phyloP scores from a whole-genome alignment of 2,888 invertebrate genomes.

The Aspidiotus destructor region DNA sequence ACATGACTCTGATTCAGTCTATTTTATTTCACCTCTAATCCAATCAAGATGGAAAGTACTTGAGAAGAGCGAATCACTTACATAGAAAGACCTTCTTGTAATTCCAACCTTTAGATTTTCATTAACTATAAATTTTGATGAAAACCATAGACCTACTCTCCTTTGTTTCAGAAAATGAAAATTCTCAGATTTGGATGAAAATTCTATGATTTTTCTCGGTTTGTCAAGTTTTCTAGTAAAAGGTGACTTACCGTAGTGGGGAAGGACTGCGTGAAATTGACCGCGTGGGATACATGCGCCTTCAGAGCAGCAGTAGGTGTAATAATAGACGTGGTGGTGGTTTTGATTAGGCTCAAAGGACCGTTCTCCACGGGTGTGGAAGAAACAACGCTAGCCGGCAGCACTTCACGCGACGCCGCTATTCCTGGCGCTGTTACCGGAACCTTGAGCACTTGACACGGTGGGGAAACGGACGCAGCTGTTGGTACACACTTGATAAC shows the following conservation, averaged over 20 bases:
- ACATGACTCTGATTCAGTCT: too few relatives aligned
- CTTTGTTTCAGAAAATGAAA: not conserved
- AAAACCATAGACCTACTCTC: too few relatives aligned
- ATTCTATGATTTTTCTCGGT: not conserved
- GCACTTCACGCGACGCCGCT: not conserved
- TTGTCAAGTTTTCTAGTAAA: not conserved
- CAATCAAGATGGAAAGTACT: too few relatives aligned
- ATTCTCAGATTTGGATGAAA: too few relatives aligned
- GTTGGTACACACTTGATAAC: not conserved
- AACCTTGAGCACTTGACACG: not conserved
- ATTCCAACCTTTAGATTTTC: too few relatives aligned
- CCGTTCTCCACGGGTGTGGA: slow-evolving; percentile 3
- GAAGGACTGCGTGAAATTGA: slow-evolving; percentile 21
- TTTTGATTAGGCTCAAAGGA: slow-evolving; percentile 24
- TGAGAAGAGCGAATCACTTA: too few relatives aligned
- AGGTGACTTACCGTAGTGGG: slow-evolving; percentile 20
- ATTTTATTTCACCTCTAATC: too few relatives aligned
- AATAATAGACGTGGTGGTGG: slow-evolving; percentile 17
- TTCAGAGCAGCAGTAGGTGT: slow-evolving; percentile 23
- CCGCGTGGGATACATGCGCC: slow-evolving; percentile 14
- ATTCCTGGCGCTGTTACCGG: not conserved
- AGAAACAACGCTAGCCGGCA: not conserved
- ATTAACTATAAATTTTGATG: too few relatives aligned
- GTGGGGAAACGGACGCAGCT: not conserved
- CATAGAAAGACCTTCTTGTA: too few relatives aligned